Conservation (phyloP, 2,797 vertebrate genomes). For the Pangasius djambal region DNA sequence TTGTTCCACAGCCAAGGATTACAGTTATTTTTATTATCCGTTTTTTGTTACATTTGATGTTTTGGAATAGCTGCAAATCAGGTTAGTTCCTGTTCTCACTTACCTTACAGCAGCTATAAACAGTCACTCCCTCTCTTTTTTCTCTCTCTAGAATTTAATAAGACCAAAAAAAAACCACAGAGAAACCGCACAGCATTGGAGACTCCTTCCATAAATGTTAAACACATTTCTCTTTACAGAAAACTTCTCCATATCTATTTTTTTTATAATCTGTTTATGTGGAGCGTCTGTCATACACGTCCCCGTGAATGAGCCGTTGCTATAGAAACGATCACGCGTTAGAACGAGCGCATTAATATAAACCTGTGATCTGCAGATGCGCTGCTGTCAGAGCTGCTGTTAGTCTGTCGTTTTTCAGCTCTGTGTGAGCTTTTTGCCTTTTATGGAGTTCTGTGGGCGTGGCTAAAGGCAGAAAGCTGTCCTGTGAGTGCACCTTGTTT, state of each 20-base stretch:
- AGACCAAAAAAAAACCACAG: neutral
- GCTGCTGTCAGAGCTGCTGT: neutral
- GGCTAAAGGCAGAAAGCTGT: neutral
- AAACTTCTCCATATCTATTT: neutral
- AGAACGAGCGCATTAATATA: neutral
- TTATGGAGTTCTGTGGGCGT: neutral
- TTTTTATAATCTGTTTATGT: neutral
- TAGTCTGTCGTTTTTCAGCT: neutral
- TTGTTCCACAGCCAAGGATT: neutral
- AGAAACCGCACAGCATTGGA: neutral
- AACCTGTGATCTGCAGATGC: neutral
- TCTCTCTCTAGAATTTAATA: neutral
- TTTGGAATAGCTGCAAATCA: neutral
- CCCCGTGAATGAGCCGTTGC: too few relatives aligned
- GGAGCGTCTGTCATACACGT: neutral
- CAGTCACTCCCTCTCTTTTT: neutral
- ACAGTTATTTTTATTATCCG: neutral
- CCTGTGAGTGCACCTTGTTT: neutral
- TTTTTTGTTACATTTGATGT: neutral
- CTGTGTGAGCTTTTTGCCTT: neutral
- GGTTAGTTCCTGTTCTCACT: neutral
- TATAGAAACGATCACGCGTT: neutral
- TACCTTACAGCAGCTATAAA: neutral
- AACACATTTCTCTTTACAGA: neutral
- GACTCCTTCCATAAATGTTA: neutral